phyloP scores from a whole-genome alignment of 1,140 invertebrate species.

The Dreissena rostriformis region DNA sequence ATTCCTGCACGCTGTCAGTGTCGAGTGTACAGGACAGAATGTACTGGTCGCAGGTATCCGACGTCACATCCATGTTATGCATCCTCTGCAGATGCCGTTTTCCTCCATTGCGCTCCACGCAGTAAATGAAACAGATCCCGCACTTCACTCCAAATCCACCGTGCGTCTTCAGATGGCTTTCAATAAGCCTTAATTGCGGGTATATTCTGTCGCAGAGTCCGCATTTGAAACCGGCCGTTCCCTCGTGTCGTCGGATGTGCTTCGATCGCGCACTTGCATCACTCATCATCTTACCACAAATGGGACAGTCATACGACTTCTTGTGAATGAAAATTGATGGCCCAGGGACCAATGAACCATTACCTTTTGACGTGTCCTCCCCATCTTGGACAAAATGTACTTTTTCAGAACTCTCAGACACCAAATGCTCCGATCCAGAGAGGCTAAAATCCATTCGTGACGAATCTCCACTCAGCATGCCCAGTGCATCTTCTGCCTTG shows the following conservation, averaged over 20 bases:
- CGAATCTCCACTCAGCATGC: constrained; percentile 12
- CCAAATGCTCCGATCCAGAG: constrained; percentile 27
- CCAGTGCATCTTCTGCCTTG: constrained; percentile 16
- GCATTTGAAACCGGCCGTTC: constrained; percentile 39
- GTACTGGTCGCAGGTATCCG: constrained; percentile 29
- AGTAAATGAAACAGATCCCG: constrained; percentile 49
- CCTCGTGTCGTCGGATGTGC: constrained; percentile 49
- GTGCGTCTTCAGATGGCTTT: constrained; percentile 52
- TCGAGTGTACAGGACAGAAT: constrained; percentile 38
- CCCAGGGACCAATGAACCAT: not conserved
- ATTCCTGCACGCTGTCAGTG: constrained; percentile 31
- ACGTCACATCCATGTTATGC: constrained; percentile 47
- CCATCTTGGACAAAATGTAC: not conserved
- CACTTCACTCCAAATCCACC: constrained; percentile 48
- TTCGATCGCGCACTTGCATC: constrained; percentile 55
- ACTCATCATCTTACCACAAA: constrained; percentile 47
- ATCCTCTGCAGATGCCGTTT: constrained; percentile 55
- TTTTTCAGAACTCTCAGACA: not conserved
- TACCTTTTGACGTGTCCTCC: not conserved
- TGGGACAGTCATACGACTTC: constrained; percentile 50
- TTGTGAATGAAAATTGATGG: constrained; percentile 2
- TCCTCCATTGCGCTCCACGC: constrained; percentile 47
- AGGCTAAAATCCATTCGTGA: constrained; percentile 33
- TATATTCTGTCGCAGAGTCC: constrained; percentile 49
- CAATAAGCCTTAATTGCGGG: constrained; percentile 40